A percentile compares a stretch with the other conserved stretches of the same genome.
phyloP scores from a whole-genome alignment of 2,113 vertebrate species.

The Antechinus stuartii region DNA sequence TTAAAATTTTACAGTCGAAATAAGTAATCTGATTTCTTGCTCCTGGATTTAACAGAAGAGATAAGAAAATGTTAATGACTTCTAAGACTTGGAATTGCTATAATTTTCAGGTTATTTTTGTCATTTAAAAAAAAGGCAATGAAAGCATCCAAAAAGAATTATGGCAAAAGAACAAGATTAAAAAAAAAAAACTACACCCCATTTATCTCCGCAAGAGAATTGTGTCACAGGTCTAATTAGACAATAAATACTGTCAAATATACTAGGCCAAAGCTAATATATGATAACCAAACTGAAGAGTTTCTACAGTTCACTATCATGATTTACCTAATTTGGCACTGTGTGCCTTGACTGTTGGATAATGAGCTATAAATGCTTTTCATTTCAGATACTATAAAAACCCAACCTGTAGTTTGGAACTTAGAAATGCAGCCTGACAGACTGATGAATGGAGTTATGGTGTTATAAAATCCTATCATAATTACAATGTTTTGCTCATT shows the following conservation, averaged over 20 bases:
- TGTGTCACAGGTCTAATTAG: background rate
- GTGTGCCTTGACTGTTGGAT: background rate
- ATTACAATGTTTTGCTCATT: background rate
- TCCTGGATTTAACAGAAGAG: background rate
- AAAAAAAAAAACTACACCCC: background rate
- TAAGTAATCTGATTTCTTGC: background rate
- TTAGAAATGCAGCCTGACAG: background rate
- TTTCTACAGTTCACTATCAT: background rate
- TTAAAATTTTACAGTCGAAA: background rate
- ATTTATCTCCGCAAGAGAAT: background rate
- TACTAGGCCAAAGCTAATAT: background rate
- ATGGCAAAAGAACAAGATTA: background rate
- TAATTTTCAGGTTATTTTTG: background rate
- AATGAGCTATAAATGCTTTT: background rate
- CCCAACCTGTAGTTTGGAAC: background rate
- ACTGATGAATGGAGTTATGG: background rate
- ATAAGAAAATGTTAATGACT: background rate
- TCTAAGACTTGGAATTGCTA: background rate
- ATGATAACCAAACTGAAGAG: background rate
- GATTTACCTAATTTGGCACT: background rate
- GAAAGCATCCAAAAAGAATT: background rate
- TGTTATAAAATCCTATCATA: background rate
- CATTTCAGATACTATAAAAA: background rate
- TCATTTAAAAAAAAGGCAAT: background rate
- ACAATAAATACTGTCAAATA: background rate